These are phyloP conservation scores for Marmota flaviventris DNA, from an alignment of 2,113 vertebrate genomes.

Conservation along the genomic window DNA sequence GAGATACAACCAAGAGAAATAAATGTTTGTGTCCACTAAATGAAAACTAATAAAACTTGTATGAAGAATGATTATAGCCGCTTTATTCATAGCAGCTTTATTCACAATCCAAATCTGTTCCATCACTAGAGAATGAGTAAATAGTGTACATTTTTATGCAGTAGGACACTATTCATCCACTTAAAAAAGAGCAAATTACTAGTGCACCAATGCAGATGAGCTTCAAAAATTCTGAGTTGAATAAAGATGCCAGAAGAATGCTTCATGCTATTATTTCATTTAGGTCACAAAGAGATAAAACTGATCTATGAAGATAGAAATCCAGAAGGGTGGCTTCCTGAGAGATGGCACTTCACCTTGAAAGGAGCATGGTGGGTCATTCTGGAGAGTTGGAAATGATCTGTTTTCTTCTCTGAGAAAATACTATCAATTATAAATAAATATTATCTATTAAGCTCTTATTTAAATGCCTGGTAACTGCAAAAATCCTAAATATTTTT, in stretches of 20 bases:
- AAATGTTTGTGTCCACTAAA: not conserved
- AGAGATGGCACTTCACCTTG: not conserved
- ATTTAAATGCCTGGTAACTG: not conserved
- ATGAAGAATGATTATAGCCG: not conserved
- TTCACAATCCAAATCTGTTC: not conserved
- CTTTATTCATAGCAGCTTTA: not conserved
- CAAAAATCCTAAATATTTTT: slow-evolving; percentile 20
- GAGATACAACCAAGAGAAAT: not conserved
- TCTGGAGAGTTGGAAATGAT: not conserved
- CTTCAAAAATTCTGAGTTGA: not conserved
- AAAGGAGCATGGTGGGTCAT: not conserved
- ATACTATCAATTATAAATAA: not conserved
- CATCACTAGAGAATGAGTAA: not conserved
- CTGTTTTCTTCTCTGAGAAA: not conserved
- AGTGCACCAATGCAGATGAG: not conserved
- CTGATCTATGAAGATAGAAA: not conserved
- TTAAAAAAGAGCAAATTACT: not conserved
- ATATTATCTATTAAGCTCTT: not conserved
- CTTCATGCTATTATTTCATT: not conserved
- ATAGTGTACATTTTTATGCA: not conserved
- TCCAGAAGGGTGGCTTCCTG: not conserved
- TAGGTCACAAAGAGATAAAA: not conserved
- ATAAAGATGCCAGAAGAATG: not conserved
- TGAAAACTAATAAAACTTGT: not conserved
- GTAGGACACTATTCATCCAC: not conserved